These are phyloP conservation scores for Nomada goodeniana DNA, from an alignment of 2,888 invertebrate genomes.

Conservation along the genomic window DNA sequence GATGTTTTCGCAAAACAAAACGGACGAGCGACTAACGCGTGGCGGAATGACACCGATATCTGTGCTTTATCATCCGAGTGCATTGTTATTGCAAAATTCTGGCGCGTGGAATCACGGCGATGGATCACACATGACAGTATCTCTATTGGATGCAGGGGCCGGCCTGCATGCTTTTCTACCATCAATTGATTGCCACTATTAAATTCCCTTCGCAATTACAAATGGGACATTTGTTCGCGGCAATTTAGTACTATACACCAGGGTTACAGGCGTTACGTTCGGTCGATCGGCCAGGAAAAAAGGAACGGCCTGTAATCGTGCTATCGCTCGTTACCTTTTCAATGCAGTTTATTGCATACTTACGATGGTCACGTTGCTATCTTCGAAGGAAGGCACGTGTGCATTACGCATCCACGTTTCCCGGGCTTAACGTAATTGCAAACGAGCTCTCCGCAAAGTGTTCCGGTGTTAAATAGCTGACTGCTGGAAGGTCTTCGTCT, in stretches of 20 bases:
- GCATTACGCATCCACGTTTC: background rate
- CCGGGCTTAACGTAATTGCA: background rate
- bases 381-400: background rate
- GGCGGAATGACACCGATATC: constrained; percentile 55
- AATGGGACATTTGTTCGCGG: too few species aligned
- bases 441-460: background rate
- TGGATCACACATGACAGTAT: constrained; percentile 27
- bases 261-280: background rate
- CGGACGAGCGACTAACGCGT: constrained; percentile 21
- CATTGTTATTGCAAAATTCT: constrained; percentile 65
- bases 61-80: constrained; percentile 57
- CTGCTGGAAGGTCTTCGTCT: background rate
- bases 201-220: too few species aligned
- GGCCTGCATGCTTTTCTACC: too few species aligned
- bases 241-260: too few species aligned
- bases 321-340: background rate
- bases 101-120: constrained; percentile 41
- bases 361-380: background rate
- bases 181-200: too few species aligned
- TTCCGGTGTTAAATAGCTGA: background rate
- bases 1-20: constrained; percentile 57
- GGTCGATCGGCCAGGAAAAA: background rate
- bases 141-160: background rate
- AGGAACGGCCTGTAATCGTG: constrained; percentile 9
- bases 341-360: background rate